Evolutionary conservation across 2,797 vertebrate species (phyloP).

Genomic region (Anguilla marmorata): DNA sequence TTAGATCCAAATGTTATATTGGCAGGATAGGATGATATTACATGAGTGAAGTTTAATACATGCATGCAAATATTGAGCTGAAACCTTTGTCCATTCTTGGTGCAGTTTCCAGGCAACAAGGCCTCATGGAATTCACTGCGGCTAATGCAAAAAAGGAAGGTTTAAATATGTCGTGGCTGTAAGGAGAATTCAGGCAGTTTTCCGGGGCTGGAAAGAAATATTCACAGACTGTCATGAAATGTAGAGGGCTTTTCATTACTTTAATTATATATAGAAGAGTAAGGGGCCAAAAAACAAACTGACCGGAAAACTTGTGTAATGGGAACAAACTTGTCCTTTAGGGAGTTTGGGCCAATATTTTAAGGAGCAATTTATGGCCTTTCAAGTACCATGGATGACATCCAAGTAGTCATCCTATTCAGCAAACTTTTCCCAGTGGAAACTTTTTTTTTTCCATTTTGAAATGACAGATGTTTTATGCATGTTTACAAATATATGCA

Average conservation of each 20-base stretch:
- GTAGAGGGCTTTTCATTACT: slow-evolving; percentile 23
- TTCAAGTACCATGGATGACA: slow-evolving; percentile 30
- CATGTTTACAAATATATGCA: not conserved
- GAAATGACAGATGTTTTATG: slow-evolving; percentile 26
- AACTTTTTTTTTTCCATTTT: slow-evolving; percentile 3
- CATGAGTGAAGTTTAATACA: not conserved
- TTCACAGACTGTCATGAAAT: not conserved
- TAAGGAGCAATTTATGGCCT: slow-evolving; percentile 27
- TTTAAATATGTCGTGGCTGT: not conserved
- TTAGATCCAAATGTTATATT: not conserved
- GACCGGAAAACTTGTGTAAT: slow-evolving; percentile 16
- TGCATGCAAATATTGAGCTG: not conserved
- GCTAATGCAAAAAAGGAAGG: slow-evolving; percentile 16
- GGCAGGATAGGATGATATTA: not conserved
- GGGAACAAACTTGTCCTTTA: not conserved
- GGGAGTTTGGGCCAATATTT: slow-evolving; percentile 24
- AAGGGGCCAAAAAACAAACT: slow-evolving; percentile 15
- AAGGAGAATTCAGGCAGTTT: not conserved
- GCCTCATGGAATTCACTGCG: slow-evolving; percentile 22
- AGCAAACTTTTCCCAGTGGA: slow-evolving; percentile 30
- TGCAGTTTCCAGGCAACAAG: slow-evolving; percentile 21
- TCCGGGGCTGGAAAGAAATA: slow-evolving; percentile 14
- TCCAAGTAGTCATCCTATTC: slow-evolving; percentile 11
- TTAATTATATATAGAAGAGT: slow-evolving; percentile 2
- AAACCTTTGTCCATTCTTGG: slow-evolving; percentile 8